A percentile compares a stretch with the other conserved stretches of the same genome.
Evolutionary conservation across 2,113 vertebrate genomes (phyloP).

Genomic region (human): GRCh38 chr2:163419501-163420000

Average conservation of each 20-base stretch:
- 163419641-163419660: constrained; percentile 72
- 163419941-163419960: not conserved
- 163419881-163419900: constrained; percentile 50
- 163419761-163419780: not conserved
- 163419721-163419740: not conserved
- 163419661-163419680: constrained; percentile 62
- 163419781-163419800: constrained; percentile 39
- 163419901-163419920: not conserved
- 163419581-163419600: constrained; percentile 72
- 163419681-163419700: constrained; percentile 60
- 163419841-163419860: constrained; percentile 37
- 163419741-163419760: constrained; percentile 26
- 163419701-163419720: constrained; percentile 47
- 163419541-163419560: constrained; percentile 41
- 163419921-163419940: not conserved
- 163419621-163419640: constrained; percentile 56
- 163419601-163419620: constrained; percentile 69
- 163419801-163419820: constrained; percentile 49
- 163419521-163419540: constrained; percentile 67
- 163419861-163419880: constrained; percentile 19
- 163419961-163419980: not conserved
- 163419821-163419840: not conserved
- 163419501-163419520: constrained; percentile 47
- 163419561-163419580: constrained; percentile 59
- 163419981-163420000: constrained; percentile 41